Evolutionary conservation across 2,888 invertebrate species (phyloP).

Genomic region (Napeogenes sylphis): DNA sequence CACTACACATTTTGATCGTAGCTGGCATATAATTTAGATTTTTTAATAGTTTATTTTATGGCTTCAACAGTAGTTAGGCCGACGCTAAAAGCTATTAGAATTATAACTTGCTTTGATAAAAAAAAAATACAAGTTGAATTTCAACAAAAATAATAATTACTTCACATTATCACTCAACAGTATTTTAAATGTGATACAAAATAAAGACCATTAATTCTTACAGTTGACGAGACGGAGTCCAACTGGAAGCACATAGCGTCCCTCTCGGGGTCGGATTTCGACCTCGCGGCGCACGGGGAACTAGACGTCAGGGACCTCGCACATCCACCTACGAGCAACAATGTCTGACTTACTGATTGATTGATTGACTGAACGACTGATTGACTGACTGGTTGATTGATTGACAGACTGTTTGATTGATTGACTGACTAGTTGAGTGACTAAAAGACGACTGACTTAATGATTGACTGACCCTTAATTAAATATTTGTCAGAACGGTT

Average conservation of each 20-base stretch:
- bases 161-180: not conserved
- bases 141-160: not conserved
- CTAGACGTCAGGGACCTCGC: slow-evolving; percentile 48
- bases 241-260: slow-evolving; percentile 75
- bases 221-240: slow-evolving; percentile 50
- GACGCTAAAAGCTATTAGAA: slow-evolving; percentile 8
- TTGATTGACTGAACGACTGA: not conserved
- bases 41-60: too few relatives aligned
- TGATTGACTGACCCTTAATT: not conserved
- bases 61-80: slow-evolving; percentile 9
- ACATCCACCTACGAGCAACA: not conserved
- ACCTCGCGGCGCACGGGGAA: slow-evolving; percentile 77
- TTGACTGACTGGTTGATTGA: not conserved
- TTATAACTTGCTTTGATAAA: too few relatives aligned
- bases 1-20: too few relatives aligned
- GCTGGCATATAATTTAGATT: too few relatives aligned
- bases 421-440: not conserved
- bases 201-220: slow-evolving; percentile 3
- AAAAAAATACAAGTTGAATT: not conserved
- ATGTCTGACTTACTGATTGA: not conserved
- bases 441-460: not conserved
- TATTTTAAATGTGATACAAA: not conserved
- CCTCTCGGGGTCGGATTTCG: slow-evolving; percentile 81
- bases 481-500: too few relatives aligned
- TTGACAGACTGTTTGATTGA: not conserved